Percentiles rank a stretch among this genome's conserved stretches.
Evolutionary conservation across 2,888 invertebrate genomes (phyloP).

Genomic region (Drosophila mulleri): DNA sequence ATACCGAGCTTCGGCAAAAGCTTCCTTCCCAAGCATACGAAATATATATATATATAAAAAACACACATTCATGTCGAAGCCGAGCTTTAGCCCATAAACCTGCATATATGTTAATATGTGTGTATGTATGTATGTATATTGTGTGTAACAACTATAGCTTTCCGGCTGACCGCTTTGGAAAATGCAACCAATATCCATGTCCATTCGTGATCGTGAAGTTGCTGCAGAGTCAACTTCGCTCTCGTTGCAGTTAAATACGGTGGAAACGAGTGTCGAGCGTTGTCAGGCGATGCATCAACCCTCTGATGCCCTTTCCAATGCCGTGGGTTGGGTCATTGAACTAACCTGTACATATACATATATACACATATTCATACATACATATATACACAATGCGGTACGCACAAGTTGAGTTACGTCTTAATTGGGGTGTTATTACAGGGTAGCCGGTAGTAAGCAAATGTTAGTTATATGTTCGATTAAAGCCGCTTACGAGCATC

Average conservation of each 20-base stretch:
- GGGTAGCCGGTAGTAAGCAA: constrained; percentile 17
- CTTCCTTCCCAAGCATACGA: constrained; percentile 29
- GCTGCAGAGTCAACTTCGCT: constrained; percentile 16
- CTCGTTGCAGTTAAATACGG: background rate
- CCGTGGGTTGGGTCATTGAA: constrained; percentile 61
- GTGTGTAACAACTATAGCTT: constrained; percentile 60
- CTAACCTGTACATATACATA: constrained; percentile 2
- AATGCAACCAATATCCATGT: constrained; percentile 44
- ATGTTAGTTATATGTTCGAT: constrained; percentile 20
- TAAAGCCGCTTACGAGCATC: background rate
- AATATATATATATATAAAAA: constrained; percentile 10
- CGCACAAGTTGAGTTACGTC: constrained; percentile 3
- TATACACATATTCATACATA: background rate
- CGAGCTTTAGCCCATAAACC: constrained; percentile 69
- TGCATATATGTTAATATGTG: constrained; percentile 4
- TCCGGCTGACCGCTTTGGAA: constrained; percentile 61
- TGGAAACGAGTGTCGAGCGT: constrained; percentile 28
- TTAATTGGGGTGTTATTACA: constrained; percentile 55
- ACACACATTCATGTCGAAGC: constrained; percentile 22
- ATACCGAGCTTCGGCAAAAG: constrained; percentile 67
- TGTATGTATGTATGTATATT: background rate
- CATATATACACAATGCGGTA: constrained; percentile 1
- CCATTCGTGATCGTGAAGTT: constrained; percentile 37
- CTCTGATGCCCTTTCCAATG: constrained; percentile 59
- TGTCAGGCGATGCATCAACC: constrained; percentile 49